Evolutionary conservation across 2,888 invertebrate genomes (phyloP), one percentile per base, ranked within the genome.

Genomic region (Aporophyla lueneburgensis): DNA sequence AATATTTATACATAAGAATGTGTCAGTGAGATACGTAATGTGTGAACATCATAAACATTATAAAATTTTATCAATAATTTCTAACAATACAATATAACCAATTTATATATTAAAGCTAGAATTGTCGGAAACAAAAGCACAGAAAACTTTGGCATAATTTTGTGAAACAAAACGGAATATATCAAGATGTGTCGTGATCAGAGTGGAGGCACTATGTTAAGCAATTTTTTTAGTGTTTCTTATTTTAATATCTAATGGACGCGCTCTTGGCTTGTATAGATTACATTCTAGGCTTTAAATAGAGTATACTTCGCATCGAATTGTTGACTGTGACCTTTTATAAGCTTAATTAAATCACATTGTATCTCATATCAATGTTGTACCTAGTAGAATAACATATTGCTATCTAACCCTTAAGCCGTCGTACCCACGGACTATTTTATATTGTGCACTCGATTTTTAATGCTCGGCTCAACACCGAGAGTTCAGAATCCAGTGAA

Each of bases 241-340:
- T 66, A 73, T 53, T 51, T 79, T 84, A 83, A 80, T 78, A 86
- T 76, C 88, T 87, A 88, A 87, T 88, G 88, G 88, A 88, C 88
- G 89, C 88, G 82, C 80, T 86, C 81, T 84, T 84, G 70, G 76
- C 74, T 79, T 79, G 66, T 72, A 79, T 73, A 80, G 70, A 81
- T 83, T 83, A 82, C 43, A 79, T 77, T 79, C 79, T 84, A 88
- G 76, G 75, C 78, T 78, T 80, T 88, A 78, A 49, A 78, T 77
- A 76, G 76, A 76, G 76, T 86, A 86, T 84, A 87, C 72, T 74
- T 84, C 63, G 74, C 76, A 83, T 80, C 73, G 74, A 81, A 73
- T 70, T 53, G 54, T 78, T 77, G 77, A 68, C 75, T 67, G 74
- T 81, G 86, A 83, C 83, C 80, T 76, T 43, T 46, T 80, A 76